Evolutionary conservation across 2,888 invertebrate species (phyloP), one percentile per base, ranked within the genome.

Genomic region (Dasypogon diadema): DNA sequence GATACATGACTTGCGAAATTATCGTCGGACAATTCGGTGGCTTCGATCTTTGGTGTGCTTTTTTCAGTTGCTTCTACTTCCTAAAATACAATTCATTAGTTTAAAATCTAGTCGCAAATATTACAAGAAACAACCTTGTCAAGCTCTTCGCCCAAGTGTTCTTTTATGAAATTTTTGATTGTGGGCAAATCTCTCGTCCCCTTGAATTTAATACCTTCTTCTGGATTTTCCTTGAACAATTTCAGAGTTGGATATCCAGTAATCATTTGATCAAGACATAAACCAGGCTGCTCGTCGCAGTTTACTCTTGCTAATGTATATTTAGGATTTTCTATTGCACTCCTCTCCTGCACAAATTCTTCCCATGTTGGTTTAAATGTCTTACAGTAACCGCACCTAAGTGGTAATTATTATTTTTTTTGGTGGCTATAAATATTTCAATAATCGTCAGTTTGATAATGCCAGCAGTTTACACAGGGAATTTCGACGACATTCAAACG

Each of bases 341-440:
- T 89, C 82, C 92, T 90, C 48, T 91, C 89, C 73, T 91, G 89
- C 0, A 93, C 96, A 55, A 97, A 86, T 78, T 93, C 90, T 51
- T 95, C 92, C 96, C 96, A 97, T 0, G 90, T 88, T 4, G 95
- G 94, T 2, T 94, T 93, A 80, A 97, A 85, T 82, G 90, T 91
- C 84, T 93, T 92, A 84, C 96, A 96, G 83, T 95, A 93, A 0
- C 92, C 92, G 83, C 95, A 96, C 96, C 96, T 95, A 77, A n/a
- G n/a, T n/a, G n/a, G n/a, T n/a, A n/a, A n/a, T n/a, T n/a, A n/a
- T n/a, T n/a, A n/a, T n/a, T n/a, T n/a, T n/a, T n/a, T n/a, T n/a
- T n/a, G n/a, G n/a, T n/a, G n/a, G n/a, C n/a, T n/a, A n/a, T n/a
- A n/a, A n/a, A n/a, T n/a, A n/a, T n/a, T n/a, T n/a, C n/a, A n/a